Base-by-base conservation (phyloP, 2,888 invertebrate genomes). In the Pyrrhosoma nymphula region DNA sequence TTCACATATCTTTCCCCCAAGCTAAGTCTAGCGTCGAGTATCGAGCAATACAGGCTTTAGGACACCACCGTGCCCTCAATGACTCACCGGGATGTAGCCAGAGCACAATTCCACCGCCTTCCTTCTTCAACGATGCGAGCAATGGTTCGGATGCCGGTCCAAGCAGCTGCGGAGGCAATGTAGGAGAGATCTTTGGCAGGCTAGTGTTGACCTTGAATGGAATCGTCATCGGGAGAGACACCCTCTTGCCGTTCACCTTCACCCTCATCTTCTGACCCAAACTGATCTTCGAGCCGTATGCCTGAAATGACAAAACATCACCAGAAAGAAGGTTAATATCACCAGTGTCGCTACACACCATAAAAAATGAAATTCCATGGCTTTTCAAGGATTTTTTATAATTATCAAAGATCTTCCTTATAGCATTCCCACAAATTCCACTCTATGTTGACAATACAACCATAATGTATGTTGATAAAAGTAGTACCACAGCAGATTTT, bases 241-340 rank as follows among this genome's bases (percentile, higher is more conserved):
- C 98, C 96, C 98, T 97, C 95, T 98, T 98, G 8, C 99, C 98
- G 96, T 99, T 98, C 16, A 99, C 98, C 97, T 99, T 99, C 56
- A 99, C 98, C 63, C 98, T 97, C 97, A 98, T 98, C 96, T 98
- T 98, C 96, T 99, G 99, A 0, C 99, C 99, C 96, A 99, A 98
- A 96, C 98, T 99, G 60, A 99, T 98, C 97, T 98, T 98, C 30
- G 98, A 97, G 10, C 98, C 97, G 0, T 98, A 98, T 95, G 98
- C 96, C 97, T 97, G 96, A 3, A 91, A 35, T 20, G n/a, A 88
- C 47, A 47, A n/a, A 47, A 47, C 47, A 47, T 47, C 8, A 47
- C 47, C 2, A 47, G 47, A 47, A 55, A 26, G 55, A 18, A 55
- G 47, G 4, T 47, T 47, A 47, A 2, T 47, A n/a, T n/a, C 89